phyloP scores from a whole-genome alignment of 2,113 vertebrate genomes.

The Camelus bactrianus region DNA sequence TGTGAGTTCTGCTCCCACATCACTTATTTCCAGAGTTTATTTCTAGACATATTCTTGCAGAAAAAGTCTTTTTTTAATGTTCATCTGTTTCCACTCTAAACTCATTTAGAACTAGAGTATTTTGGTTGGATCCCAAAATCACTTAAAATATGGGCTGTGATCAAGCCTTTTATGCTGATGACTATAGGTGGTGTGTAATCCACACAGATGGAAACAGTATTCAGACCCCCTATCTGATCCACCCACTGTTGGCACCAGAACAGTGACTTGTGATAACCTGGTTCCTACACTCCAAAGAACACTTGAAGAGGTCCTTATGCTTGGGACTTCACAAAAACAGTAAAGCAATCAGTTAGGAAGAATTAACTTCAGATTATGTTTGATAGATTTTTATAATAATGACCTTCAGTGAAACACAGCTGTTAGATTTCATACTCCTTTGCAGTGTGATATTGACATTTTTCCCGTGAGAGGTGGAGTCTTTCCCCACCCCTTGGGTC shows the following conservation, averaged over 20 bases:
- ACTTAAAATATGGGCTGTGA: slow-evolving; percentile 61
- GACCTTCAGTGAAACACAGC: neutral
- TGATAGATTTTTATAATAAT: neutral
- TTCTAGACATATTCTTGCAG: slow-evolving; percentile 62
- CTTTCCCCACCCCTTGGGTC: neutral
- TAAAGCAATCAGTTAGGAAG: neutral
- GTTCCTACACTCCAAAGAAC: neutral
- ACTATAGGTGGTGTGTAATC: slow-evolving; percentile 3
- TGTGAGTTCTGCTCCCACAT: slow-evolving; percentile 40
- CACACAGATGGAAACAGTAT: slow-evolving; percentile 42
- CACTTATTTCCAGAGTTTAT: slow-evolving; percentile 51
- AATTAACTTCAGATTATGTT: neutral
- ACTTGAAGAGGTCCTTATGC: neutral
- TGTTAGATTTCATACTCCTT: neutral
- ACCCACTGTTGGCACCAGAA: neutral
- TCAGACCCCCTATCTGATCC: neutral
- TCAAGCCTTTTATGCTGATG: slow-evolving; percentile 29
- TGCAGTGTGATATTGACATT: neutral
- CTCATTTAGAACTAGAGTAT: slow-evolving; percentile 56
- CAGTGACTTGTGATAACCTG: neutral
- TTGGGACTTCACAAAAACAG: neutral
- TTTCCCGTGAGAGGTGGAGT: neutral
- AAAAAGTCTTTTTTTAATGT: slow-evolving; percentile 45
- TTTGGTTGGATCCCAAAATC: slow-evolving; percentile 67
- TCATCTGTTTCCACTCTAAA: slow-evolving; percentile 69